phyloP scores from a whole-genome alignment of 2,888 invertebrate genomes.

The Yponomeuta sedellus region DNA sequence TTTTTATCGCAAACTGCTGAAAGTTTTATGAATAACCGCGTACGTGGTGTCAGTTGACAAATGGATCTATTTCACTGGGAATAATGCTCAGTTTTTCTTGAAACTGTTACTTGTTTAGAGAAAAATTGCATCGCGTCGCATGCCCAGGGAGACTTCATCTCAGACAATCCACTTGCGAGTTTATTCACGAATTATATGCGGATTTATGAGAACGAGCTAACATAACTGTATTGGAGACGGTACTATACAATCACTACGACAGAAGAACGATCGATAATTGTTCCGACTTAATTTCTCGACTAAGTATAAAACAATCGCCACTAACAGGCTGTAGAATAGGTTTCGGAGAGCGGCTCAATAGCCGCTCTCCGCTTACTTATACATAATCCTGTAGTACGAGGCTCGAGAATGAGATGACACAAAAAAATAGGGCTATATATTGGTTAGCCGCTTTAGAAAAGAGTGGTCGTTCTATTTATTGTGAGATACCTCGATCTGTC shows the following conservation, averaged over 20 bases:
- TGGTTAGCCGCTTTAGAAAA: too few relatives aligned
- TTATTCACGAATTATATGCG: constrained; percentile 1
- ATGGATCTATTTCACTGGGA: background rate
- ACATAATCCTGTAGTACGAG: too few relatives aligned
- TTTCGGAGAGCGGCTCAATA: too few relatives aligned
- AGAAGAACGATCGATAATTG: background rate
- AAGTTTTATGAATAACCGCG: background rate
- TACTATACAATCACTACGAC: background rate
- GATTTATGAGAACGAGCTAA: background rate
- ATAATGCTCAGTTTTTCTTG: background rate
- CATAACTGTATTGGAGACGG: background rate
- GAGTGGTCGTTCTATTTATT: background rate
- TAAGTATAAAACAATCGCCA: too few relatives aligned
- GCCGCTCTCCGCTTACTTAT: too few relatives aligned
- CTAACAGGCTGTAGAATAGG: too few relatives aligned
- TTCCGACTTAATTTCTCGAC: background rate
- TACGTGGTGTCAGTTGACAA: background rate
- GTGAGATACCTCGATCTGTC: background rate
- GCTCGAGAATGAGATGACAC: too few relatives aligned
- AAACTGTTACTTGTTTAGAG: constrained; percentile 1
- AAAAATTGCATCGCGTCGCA: constrained; percentile 1
- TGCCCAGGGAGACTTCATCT: background rate
- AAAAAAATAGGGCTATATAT: too few relatives aligned
- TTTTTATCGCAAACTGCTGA: background rate
- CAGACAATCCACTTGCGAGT: constrained; percentile 2